These are phyloP conservation scores for Caenorhabditis brenneri DNA, from an alignment of 1,140 invertebrate genomes.

Conservation along the genomic window DNA sequence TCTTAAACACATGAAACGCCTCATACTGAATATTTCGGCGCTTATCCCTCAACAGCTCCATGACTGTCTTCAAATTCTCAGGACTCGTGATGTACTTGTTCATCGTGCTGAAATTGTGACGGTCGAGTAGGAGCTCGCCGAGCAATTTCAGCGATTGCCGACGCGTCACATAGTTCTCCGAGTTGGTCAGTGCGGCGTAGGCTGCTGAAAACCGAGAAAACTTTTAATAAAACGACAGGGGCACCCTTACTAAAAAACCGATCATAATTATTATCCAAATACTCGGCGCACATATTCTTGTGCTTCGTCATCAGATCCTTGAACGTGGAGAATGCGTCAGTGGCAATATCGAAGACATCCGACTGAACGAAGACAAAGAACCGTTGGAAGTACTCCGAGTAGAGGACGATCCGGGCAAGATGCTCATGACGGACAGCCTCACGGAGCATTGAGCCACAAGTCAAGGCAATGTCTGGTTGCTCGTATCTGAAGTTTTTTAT, in stretches of 20 bases:
- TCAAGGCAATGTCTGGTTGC: constrained; percentile 96
- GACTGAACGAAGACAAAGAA: constrained; percentile 99
- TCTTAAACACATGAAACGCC: constrained; percentile 99
- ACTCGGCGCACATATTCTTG: constrained; percentile 95
- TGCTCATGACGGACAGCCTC: constrained; percentile 81
- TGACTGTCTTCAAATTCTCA: constrained; percentile 99
- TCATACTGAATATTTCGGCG: constrained; percentile 99
- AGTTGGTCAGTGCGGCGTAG: constrained; percentile 94
- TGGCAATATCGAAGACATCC: constrained; percentile 96
- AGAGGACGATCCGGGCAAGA: constrained; percentile 79
- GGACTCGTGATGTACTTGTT: constrained; percentile 95
- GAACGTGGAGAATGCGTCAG: constrained; percentile 99
- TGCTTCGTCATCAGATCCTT: constrained; percentile 99
- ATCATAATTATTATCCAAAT: constrained; percentile 97
- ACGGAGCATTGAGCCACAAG: constrained; percentile 97
- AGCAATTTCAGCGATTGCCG: constrained; percentile 95
- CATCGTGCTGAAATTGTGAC: constrained; percentile 99
- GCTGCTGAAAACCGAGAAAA: constrained; percentile 72
- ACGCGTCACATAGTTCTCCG: constrained; percentile 96
- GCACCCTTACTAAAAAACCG: constrained; percentile 84
- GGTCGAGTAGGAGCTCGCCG: constrained; percentile 92
- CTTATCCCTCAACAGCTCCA: constrained; percentile 99
- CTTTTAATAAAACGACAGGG: not conserved
- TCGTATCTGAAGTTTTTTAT: constrained; percentile 94
- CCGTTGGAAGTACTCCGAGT: constrained; percentile 97